phyloP scores from a whole-genome alignment of 2,113 vertebrate genomes.

The Zapus hudsonius region DNA sequence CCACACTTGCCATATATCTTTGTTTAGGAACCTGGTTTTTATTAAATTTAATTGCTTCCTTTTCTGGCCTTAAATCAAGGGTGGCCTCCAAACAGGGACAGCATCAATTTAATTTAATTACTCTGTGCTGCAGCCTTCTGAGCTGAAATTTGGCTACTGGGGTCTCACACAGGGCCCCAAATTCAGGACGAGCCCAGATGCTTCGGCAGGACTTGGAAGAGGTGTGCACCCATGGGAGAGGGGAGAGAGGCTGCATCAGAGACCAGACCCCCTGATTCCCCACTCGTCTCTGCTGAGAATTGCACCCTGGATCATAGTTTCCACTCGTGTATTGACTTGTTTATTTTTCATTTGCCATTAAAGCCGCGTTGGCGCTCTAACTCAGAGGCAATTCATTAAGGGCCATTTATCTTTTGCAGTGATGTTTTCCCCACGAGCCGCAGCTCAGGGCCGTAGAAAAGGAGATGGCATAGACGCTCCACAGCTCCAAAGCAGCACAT shows the following conservation, averaged over 20 bases:
- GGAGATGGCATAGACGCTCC: rapidly evolving
- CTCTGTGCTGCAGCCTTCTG: constrained; percentile 55
- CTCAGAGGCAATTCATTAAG: constrained; percentile 57
- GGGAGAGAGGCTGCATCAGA: neutral
- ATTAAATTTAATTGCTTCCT: constrained; percentile 83
- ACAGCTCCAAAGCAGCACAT: rapidly evolving
- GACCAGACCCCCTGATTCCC: neutral
- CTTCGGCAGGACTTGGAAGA: neutral
- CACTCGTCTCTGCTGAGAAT: neutral
- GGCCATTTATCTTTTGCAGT: neutral
- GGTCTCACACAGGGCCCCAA: constrained; percentile 11
- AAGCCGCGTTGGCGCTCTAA: neutral
- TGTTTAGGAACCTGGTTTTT: constrained; percentile 81
- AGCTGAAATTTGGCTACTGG: constrained; percentile 67
- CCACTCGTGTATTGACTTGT: neutral
- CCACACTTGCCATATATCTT: constrained; percentile 55
- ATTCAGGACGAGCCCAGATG: neutral
- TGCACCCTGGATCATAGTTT: rapidly evolving
- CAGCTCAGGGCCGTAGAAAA: neutral
- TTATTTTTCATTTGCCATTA: constrained; percentile 51
- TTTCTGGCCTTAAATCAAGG: constrained; percentile 82
- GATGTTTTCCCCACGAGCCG: neutral
- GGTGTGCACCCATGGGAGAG: neutral
- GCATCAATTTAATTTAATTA: constrained; percentile 82
- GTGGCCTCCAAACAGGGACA: constrained; percentile 79